Evolutionary conservation across 1,140 invertebrate species (phyloP).

Genomic region (Lepidurus couesii): DNA sequence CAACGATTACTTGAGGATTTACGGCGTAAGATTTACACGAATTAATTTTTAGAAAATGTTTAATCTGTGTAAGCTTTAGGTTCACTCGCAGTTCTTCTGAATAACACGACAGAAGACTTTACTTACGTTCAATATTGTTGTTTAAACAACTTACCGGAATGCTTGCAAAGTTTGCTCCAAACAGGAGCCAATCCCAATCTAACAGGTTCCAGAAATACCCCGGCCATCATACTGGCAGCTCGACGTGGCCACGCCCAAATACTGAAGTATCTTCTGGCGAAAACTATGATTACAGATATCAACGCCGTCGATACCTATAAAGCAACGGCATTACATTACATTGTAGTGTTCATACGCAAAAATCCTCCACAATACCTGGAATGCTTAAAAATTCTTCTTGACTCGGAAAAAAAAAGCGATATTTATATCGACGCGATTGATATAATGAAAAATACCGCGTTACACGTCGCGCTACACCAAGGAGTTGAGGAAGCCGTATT

Average conservation of each 20-base stretch:
- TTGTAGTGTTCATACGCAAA: neutral
- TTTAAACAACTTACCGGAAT: too few species aligned
- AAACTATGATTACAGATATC: neutral
- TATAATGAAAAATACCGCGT: slow-evolving; percentile 63
- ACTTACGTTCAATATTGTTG: too few species aligned
- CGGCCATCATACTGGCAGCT: neutral
- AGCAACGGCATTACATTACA: neutral
- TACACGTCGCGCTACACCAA: slow-evolving; percentile 66
- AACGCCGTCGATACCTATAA: neutral
- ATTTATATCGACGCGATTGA: slow-evolving; percentile 52
- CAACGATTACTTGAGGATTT: too few species aligned
- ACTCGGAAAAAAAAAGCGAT: slow-evolving; percentile 30
- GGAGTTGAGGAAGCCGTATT: slow-evolving; percentile 49
- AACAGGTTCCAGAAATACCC: too few species aligned
- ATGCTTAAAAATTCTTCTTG: neutral
- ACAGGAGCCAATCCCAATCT: too few species aligned
- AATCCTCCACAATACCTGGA: neutral
- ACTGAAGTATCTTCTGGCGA: neutral
- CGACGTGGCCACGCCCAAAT: neutral
- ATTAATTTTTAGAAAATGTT: neutral
- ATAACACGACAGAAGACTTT: too few species aligned
- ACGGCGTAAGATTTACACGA: too few species aligned
- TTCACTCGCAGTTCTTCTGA: neutral
- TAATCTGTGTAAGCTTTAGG: neutral
- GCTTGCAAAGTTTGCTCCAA: too few species aligned